These are phyloP conservation scores for Microdon myrmicae DNA, from an alignment of 2,888 invertebrate genomes.

Conservation along the genomic window DNA sequence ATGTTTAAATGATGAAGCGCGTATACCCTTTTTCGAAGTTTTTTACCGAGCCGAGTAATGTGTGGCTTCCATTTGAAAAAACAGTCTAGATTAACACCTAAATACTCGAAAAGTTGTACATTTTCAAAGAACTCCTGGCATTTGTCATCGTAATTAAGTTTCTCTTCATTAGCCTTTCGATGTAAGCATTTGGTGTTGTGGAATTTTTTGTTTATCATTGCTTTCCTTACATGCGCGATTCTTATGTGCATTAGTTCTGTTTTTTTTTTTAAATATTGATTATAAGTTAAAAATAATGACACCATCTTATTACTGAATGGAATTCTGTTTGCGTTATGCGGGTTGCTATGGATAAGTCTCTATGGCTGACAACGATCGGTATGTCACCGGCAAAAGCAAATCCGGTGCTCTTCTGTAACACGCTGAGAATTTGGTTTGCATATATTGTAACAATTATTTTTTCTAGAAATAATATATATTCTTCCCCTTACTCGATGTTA, in stretches of 20 bases:
- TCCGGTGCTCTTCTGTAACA: neutral
- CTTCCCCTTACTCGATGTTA: too few relatives aligned
- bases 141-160: neutral
- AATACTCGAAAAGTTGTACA: neutral
- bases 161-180: neutral
- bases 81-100: neutral
- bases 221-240: neutral
- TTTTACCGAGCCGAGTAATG: neutral
- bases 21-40: neutral
- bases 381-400: slow-evolving; percentile 1
- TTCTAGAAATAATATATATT: too few relatives aligned
- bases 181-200: neutral
- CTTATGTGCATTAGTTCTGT: slow-evolving; percentile 2
- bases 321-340: too few relatives aligned
- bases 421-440: too few relatives aligned
- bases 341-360: too few relatives aligned
- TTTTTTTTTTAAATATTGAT: too few relatives aligned
- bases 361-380: neutral
- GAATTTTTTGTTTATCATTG: neutral
- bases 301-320: too few relatives aligned
- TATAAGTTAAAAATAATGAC: too few relatives aligned
- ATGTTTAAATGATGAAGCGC: neutral
- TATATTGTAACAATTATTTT: too few relatives aligned
- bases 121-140: neutral
- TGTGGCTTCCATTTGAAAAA: neutral